Conservation (phyloP, 2,888 invertebrate genomes). For the Cosmorhoe ocellata region DNA sequence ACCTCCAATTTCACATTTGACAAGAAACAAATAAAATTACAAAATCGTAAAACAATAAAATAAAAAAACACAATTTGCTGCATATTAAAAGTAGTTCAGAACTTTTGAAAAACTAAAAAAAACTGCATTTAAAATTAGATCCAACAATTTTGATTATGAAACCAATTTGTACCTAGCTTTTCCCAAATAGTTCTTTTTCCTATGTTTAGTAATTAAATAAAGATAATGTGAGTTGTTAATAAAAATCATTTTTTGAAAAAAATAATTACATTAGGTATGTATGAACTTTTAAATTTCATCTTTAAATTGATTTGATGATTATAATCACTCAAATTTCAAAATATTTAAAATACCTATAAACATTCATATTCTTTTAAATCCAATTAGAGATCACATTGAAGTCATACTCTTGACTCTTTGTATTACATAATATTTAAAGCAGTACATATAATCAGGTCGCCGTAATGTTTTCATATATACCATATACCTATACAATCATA, state of each 20-base stretch:
- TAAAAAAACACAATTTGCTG: constrained; percentile 9
- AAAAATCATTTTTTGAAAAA: too few relatives aligned
- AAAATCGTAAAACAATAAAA: constrained; percentile 20
- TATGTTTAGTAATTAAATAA: too few relatives aligned
- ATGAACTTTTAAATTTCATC: neutral
- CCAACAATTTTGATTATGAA: neutral
- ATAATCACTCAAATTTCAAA: constrained; percentile 29
- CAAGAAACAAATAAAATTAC: constrained; percentile 46
- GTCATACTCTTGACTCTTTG: constrained; percentile 66
- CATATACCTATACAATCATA: neutral
- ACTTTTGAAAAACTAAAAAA: neutral
- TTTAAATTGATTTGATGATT: constrained; percentile 12
- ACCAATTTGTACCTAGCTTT: neutral
- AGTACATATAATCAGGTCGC: constrained; percentile 67
- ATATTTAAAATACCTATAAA: constrained; percentile 35
- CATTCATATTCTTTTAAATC: constrained; percentile 49
- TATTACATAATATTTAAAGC: constrained; percentile 71
- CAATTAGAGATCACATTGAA: constrained; percentile 77
- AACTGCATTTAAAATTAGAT: neutral
- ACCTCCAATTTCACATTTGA: constrained; percentile 62
- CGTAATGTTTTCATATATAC: constrained; percentile 32
- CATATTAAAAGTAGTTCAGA: neutral
- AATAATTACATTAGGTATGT: too few relatives aligned
- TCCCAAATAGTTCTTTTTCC: too few relatives aligned
- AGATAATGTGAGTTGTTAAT: too few relatives aligned